Evolutionary conservation across 2,797 vertebrate species (phyloP).

Genomic region (Todus mexicanus): DNA sequence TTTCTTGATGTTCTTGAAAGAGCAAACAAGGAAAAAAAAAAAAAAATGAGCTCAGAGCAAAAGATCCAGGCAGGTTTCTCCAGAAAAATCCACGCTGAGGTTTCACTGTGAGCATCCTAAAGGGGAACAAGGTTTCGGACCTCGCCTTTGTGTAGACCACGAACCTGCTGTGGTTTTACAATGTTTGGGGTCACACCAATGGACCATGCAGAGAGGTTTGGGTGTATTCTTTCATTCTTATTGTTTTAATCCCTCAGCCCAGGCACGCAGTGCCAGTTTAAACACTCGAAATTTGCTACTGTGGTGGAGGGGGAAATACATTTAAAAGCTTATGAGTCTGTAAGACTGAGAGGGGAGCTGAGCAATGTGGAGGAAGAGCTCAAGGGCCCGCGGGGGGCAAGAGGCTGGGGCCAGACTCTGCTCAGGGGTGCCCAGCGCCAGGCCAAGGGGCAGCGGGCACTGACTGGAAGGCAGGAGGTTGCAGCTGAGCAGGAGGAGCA

Average conservation of each 20-base stretch:
- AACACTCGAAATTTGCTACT: neutral
- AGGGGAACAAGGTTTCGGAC: neutral
- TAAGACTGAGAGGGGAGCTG: neutral
- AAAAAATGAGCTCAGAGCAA: neutral
- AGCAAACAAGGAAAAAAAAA: neutral
- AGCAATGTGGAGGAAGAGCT: too few relatives aligned
- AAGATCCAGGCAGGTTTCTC: neutral
- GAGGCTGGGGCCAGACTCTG: neutral
- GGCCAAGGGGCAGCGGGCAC: neutral
- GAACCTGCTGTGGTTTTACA: neutral
- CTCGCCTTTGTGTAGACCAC: neutral
- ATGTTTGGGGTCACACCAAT: neutral
- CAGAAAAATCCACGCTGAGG: neutral
- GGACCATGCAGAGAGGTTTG: neutral
- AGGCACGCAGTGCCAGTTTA: neutral
- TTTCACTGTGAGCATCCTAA: neutral
- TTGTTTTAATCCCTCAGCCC: neutral
- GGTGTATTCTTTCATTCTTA: neutral
- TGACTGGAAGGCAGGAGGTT: neutral
- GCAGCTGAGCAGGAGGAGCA: neutral
- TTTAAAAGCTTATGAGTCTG: neutral
- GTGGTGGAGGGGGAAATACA: neutral
- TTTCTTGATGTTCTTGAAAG: neutral
- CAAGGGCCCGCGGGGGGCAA: neutral
- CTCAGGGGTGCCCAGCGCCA: too few relatives aligned